Evolutionary conservation across 2,113 vertebrate genomes (phyloP), one percentile per base, ranked within the genome.

Genomic region (Grus americana): DNA sequence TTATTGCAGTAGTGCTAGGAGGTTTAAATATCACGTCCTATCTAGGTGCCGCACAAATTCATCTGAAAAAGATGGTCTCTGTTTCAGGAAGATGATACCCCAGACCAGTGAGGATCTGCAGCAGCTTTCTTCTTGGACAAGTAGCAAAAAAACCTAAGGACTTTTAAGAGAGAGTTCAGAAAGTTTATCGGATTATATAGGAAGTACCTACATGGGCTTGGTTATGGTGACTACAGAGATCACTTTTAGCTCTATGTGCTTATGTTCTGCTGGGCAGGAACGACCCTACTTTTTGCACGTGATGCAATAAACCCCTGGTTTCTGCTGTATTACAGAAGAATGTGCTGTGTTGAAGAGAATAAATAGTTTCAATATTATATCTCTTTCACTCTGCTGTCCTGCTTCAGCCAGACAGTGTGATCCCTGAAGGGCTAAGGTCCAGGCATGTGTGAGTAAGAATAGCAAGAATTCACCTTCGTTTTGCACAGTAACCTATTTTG

Each of bases 1-100:
- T 96, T 91, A 95, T 92, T 95, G 80, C 91, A 55, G 66, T n/a
- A n/a, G 54, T 84, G 52, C 52, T 72, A 50, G 27, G 17, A 50
- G 46, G 29, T 75, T 96, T 89, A 92, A 90, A 88, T 80, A 86
- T 78, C 66, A 61, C 10, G 2, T 47, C 55, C 65, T 78, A 84
- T 87, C 70, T 82, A 66, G 40, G 30, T 29, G 44, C 9, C 15
- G 65, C 36, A 82, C 68, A 88, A 86, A 58, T 80, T 68, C 44
- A 58, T 47, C 0, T 0, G 50, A 22, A 93, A 88, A 79, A 75
- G 68, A 75, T 65, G 44, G 18, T 88, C 78, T 93, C 59, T 95
- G 27, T 74, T 91, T 72, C 68, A 87, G 54, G 32, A n/a, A 71
- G 63, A 9, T 52, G 84, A 75, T 44, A 54, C 3, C 30, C 22